phyloP scores from a whole-genome alignment of 2,113 vertebrate species.

The Vulpes lagopus region DNA sequence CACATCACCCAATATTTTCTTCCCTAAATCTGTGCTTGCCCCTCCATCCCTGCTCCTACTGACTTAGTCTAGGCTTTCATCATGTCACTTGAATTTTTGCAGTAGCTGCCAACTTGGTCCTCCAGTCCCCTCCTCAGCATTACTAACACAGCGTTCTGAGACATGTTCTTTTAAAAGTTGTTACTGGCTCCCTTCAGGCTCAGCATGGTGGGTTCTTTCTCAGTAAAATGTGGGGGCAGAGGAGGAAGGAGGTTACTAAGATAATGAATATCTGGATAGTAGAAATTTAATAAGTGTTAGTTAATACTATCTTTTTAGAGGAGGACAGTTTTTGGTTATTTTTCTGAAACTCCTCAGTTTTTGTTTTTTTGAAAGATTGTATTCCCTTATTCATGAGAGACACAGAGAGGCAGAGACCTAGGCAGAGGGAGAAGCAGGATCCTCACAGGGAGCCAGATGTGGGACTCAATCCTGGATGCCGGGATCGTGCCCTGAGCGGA shows the following conservation, averaged over 20 bases:
- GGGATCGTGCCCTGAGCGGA: too few species aligned
- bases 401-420: too few species aligned
- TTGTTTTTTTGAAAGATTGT: too few species aligned
- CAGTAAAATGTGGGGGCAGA: neutral
- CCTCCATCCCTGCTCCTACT: neutral
- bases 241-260: neutral
- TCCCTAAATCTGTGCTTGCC: neutral
- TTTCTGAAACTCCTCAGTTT: constrained; percentile 30
- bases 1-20: neutral
- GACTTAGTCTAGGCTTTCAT: neutral
- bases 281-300: neutral
- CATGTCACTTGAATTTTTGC: neutral
- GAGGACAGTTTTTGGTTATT: neutral
- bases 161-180: neutral
- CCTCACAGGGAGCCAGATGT: too few species aligned
- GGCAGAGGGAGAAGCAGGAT: too few species aligned
- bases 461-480: too few species aligned
- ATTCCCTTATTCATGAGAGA: too few species aligned
- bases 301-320: constrained; percentile 23
- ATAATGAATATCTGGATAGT: neutral
- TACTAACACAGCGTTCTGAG: neutral
- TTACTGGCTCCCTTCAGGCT: neutral
- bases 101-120: neutral
- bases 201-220: neutral
- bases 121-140: neutral